Conservation (phyloP, 2,113 vertebrate genomes). For the Silurus asotus region DNA sequence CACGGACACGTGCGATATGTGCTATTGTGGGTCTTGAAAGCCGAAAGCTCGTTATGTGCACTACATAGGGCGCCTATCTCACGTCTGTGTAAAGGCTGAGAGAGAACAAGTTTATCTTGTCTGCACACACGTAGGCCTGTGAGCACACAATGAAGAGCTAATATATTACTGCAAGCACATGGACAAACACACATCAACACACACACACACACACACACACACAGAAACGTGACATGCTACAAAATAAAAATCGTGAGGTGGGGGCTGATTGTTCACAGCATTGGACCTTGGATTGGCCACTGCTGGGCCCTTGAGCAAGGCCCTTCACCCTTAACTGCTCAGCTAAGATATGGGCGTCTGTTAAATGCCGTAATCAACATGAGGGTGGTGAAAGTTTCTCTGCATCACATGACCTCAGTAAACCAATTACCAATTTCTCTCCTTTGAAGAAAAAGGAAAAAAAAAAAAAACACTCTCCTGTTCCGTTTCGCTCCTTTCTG, state of each 20-base stretch:
- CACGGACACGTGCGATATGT: neutral
- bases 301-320: no score
- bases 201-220: constrained; percentile 2
- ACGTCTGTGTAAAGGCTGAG: neutral
- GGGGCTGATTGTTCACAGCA: no score
- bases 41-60: constrained; percentile 13
- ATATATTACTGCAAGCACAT: neutral
- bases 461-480: neutral
- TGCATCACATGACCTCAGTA: neutral
- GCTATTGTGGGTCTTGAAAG: constrained; percentile 27
- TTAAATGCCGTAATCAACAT: neutral
- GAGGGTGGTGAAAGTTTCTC: neutral
- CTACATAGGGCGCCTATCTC: constrained; percentile 15
- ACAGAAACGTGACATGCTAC: neutral
- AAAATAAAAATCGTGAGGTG: no score
- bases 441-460: no score
- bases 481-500: neutral
- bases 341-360: no score
- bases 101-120: neutral
- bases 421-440: no score
- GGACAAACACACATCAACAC: neutral
- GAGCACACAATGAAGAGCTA: neutral
- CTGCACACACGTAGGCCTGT: neutral
- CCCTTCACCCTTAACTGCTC: no score
- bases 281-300: no score